phyloP scores from a whole-genome alignment of 2,888 invertebrate species.

The Zele albiditarsus region DNA sequence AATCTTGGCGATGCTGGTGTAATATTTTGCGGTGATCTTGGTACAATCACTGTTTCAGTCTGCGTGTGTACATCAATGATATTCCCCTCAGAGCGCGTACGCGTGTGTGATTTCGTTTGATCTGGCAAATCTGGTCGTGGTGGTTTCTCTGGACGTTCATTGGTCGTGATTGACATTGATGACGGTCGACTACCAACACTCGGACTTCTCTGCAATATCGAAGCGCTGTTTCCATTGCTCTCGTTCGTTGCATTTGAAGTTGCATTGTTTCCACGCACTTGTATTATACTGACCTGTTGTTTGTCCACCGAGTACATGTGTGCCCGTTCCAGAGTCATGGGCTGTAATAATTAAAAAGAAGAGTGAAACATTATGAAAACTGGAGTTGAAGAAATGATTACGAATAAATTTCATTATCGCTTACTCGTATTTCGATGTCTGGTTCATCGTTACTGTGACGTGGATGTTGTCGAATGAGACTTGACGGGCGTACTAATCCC shows the following conservation, averaged over 20 bases:
- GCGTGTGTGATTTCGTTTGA: conserved; percentile 63
- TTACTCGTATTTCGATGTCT: conserved; percentile 69
- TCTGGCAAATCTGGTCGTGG: conserved; percentile 59
- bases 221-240: conserved; percentile 67
- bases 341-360: conserved; percentile 55
- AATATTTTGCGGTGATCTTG: conserved; percentile 60
- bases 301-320: conserved; percentile 84
- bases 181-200: conserved; percentile 70
- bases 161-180: conserved; percentile 65
- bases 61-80: conserved; percentile 75
- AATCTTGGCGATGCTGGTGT: conserved; percentile 68
- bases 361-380: not conserved
- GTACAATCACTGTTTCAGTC: conserved; percentile 63
- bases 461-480: conserved; percentile 61
- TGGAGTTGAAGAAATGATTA: not conserved
- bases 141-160: conserved; percentile 62
- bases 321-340: conserved; percentile 77
- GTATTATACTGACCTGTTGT: conserved; percentile 82
- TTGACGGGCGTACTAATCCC: conserved; percentile 77
- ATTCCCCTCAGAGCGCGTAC: conserved; percentile 78
- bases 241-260: conserved; percentile 49
- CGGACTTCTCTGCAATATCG: conserved; percentile 72
- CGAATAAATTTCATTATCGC: conserved; percentile 46
- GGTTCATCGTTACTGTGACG: conserved; percentile 65
- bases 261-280: conserved; percentile 73